phyloP scores from a whole-genome alignment of 2,888 invertebrate species.

The Xylota sylvarum region DNA sequence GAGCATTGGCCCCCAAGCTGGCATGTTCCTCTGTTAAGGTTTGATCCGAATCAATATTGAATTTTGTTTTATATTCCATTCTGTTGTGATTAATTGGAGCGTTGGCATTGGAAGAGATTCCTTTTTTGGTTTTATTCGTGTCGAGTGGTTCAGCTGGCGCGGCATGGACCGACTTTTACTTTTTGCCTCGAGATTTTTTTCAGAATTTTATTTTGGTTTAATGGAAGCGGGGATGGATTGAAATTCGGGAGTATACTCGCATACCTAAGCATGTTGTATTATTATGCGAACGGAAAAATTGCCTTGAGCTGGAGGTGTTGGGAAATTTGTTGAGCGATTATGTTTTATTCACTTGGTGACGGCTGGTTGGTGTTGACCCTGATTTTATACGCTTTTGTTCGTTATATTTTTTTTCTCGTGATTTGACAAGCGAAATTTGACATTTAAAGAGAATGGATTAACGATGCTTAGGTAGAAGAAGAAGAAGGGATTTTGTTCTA shows the following conservation, averaged over 20 bases:
- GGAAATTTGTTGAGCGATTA: conserved; percentile 32
- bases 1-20: conserved; percentile 11
- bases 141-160: not conserved
- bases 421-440: not conserved
- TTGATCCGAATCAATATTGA: conserved; percentile 45
- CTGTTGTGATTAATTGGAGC: conserved; percentile 42
- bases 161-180: not conserved
- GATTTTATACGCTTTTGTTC: conserved; percentile 13
- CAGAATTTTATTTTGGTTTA: not conserved
- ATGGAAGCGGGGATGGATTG: not conserved
- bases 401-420: not conserved
- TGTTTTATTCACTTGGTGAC: conserved; percentile 43
- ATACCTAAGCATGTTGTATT: conserved; percentile 3
- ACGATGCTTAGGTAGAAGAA: not conserved
- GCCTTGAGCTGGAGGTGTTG: conserved; percentile 1
- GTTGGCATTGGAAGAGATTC: conserved; percentile 30
- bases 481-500: not conserved
- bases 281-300: conserved; percentile 9
- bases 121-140: not conserved
- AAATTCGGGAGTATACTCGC: not conserved
- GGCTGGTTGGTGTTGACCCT: conserved; percentile 30
- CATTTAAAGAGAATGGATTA: conserved; percentile 3
- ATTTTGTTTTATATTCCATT: conserved; percentile 32
- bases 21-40: conserved; percentile 5
- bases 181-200: conserved; percentile 3